Evolutionary conservation across 2,797 vertebrate genomes (phyloP).

Genomic region (Sebastes taczanowskii): DNA sequence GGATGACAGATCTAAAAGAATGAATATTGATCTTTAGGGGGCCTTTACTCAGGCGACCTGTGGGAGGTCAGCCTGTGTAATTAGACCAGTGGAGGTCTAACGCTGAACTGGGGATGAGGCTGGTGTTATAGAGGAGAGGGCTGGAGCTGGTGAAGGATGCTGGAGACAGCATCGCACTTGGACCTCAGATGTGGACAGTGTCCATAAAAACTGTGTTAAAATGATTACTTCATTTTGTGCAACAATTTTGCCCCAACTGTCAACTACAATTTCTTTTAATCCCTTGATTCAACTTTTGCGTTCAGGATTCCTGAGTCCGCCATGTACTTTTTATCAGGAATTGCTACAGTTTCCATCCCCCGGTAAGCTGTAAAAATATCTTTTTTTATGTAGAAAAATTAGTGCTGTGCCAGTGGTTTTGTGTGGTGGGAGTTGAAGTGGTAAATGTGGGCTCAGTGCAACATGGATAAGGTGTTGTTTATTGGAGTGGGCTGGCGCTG

Average conservation of each 20-base stretch:
- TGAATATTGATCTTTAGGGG: conserved; percentile 87
- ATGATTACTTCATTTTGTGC: background rate
- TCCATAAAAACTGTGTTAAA: background rate
- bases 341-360: background rate
- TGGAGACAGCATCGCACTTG: conserved; percentile 1
- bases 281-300: background rate
- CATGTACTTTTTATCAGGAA: conserved; percentile 16
- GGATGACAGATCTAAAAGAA: conserved; percentile 90
- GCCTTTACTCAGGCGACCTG: conserved; percentile 82
- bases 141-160: conserved; percentile 8
- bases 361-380: conserved; percentile 3
- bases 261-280: background rate
- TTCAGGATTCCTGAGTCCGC: background rate
- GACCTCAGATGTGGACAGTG: background rate
- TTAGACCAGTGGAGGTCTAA: conserved; percentile 80
- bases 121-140: conserved; percentile 17
- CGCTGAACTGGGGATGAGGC: conserved; percentile 39
- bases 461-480: conserved; percentile 69
- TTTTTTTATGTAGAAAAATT: conserved; percentile 7
- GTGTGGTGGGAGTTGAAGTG: conserved; percentile 44
- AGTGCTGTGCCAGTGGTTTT: conserved; percentile 52
- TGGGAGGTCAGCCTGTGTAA: conserved; percentile 86
- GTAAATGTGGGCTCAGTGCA: conserved; percentile 53
- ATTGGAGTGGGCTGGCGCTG: conserved; percentile 47
- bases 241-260: background rate